Conservation (phyloP, 2,888 invertebrate genomes). For the Mesodorylaimus sp. region DNA sequence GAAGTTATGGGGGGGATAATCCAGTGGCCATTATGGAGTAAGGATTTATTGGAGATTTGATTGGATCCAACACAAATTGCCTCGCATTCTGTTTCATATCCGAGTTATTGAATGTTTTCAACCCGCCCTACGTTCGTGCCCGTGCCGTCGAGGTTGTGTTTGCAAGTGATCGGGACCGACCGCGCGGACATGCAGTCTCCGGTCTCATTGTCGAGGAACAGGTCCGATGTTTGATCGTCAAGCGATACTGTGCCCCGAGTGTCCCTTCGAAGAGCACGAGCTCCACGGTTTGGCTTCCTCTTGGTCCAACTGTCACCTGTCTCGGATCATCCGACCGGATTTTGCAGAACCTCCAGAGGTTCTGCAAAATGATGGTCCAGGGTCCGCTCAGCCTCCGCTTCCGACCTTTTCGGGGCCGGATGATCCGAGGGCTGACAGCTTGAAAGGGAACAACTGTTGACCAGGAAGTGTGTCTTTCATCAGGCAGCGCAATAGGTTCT, state of each 20-base stretch:
- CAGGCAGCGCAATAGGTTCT: neutral
- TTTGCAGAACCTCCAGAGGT: neutral
- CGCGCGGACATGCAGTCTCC: slow-evolving; percentile 4
- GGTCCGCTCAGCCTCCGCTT: too few species aligned
- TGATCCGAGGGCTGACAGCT: too few species aligned
- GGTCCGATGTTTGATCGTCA: slow-evolving; percentile 3
- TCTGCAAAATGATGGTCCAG: too few species aligned
- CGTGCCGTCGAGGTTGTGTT: neutral
- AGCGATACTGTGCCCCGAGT: neutral
- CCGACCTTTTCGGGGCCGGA: too few species aligned
- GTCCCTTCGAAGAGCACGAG: too few species aligned
- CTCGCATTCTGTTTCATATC: too few species aligned
- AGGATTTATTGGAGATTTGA: too few species aligned
- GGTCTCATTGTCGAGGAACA: slow-evolving; percentile 1
- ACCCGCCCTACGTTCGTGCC: neutral
- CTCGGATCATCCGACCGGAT: neutral
- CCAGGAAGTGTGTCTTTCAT: neutral
- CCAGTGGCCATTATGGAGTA: too few species aligned
- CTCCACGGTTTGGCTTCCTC: too few species aligned
- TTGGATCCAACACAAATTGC: too few species aligned
- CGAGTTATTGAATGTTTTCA: neutral
- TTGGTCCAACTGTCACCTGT: too few species aligned
- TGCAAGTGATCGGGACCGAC: neutral
- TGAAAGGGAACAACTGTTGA: neutral
- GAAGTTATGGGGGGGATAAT: slow-evolving; percentile 47